Percentiles rank a stretch among this genome's conserved stretches.
Evolutionary conservation across 2,797 vertebrate genomes (phyloP).

Genomic region (Nasua narica): DNA sequence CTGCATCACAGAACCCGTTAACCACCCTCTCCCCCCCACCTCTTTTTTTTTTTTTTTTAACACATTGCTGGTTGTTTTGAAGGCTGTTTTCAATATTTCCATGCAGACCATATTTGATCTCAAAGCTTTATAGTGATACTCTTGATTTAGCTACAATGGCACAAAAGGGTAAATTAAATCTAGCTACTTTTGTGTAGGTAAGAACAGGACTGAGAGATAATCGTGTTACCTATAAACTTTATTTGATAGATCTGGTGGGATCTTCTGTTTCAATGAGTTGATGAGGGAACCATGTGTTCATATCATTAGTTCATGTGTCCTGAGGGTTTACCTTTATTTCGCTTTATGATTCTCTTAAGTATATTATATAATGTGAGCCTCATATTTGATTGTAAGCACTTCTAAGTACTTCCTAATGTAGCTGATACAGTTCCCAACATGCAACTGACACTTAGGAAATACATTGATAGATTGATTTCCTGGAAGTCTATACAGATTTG

Average conservation of each 20-base stretch:
- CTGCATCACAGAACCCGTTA: constrained; percentile 37
- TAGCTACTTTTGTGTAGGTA: constrained; percentile 14
- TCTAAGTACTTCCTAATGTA: background rate
- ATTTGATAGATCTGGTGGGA: background rate
- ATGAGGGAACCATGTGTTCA: background rate
- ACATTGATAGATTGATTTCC: background rate
- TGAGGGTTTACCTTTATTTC: constrained; percentile 4
- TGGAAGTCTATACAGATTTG: background rate
- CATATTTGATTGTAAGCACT: background rate
- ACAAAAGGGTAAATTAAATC: constrained; percentile 45
- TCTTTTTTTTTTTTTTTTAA: background rate
- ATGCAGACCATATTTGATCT: constrained; percentile 31
- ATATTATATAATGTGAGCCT: background rate
- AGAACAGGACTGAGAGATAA: background rate
- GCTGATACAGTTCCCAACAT: background rate
- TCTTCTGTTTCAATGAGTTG: background rate
- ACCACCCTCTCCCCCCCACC: fast-evolving
- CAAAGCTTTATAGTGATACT: constrained; percentile 48
- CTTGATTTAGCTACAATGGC: constrained; percentile 47
- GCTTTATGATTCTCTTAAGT: constrained; percentile 11
- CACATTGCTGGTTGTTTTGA: constrained; percentile 45
- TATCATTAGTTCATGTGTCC: background rate
- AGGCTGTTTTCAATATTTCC: constrained; percentile 54
- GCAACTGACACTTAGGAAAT: background rate
- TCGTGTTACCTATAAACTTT: constrained; percentile 24